Evolutionary conservation across 2,888 invertebrate species (phyloP), one percentile per base, ranked within the genome.

Genomic region (Pegoplata infirma): DNA sequence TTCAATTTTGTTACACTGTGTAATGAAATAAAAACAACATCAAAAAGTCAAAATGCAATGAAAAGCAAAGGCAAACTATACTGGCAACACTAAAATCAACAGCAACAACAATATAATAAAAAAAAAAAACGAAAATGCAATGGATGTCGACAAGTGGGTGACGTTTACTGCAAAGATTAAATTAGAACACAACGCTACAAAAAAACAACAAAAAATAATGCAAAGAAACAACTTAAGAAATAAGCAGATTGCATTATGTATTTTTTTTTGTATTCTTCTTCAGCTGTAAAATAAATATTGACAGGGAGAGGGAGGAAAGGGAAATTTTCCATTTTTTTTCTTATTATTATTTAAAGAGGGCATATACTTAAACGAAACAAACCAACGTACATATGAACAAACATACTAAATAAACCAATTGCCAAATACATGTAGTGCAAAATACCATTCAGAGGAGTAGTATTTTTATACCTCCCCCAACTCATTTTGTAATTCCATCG

Each of bases 61-160:
- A 46, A n/a, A 36, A 36, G 40, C 21, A 66, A 44, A 64, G 46
- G 40, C 58, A 51, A 36, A 23, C 36, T 40, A n/a, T 17, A 46
- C 16, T 3, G 21, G 16, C 53, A 61, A 5, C 40, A n/a, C n/a
- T n/a, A n/a, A n/a, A n/a, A n/a, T n/a, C n/a, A 76, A 17, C 17
- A 63, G 12, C 23, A 63, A 56, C 17, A 55, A 40, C 12, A n/a
- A 12, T 40, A 40, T n/a, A 40, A n/a, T 3, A 58, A 51, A n/a
- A n/a, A n/a, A 44, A 53, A n/a, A 63, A 19, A 12, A 17, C 53
- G 3, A 53, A 68, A 59, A 64, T 69, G 67, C 74, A 67, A 55
- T 78, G 69, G 53, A 47, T 59, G 72, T 74, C 74, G 74, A 74
- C 64, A 74, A 78, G 78, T 78, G 78, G 78, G 78, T 78, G 78